These are phyloP conservation scores for Andricus quercusramuli DNA, from an alignment of 2,888 invertebrate genomes.

Conservation along the genomic window DNA sequence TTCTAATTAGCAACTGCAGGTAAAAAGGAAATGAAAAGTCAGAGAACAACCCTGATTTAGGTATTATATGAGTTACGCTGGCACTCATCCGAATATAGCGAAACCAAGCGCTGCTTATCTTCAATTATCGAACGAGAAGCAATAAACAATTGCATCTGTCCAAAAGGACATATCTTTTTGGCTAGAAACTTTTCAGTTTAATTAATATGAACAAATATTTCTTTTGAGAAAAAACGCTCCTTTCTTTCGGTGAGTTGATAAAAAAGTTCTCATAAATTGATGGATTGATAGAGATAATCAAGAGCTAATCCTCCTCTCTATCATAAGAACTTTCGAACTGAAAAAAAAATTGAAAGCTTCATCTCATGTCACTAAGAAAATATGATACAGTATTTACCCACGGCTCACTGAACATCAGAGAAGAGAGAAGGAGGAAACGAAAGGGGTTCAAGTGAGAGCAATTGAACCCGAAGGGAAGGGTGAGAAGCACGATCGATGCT, in stretches of 20 bases:
- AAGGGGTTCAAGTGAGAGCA: neutral
- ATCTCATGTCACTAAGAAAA: neutral
- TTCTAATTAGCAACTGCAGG: too few relatives aligned
- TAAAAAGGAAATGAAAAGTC: too few relatives aligned
- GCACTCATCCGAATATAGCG: too few relatives aligned
- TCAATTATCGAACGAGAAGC: too few relatives aligned
- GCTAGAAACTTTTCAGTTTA: neutral
- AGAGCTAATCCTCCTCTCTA: neutral
- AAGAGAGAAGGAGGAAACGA: neutral
- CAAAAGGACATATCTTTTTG: too few relatives aligned
- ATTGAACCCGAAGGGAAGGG: conserved; percentile 40
- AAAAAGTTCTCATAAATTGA: neutral
- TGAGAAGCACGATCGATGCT: conserved; percentile 54
- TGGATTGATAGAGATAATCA: neutral
- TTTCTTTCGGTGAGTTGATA: neutral
- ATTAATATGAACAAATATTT: neutral
- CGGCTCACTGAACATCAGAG: neutral
- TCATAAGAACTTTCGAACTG: neutral
- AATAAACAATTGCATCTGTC: too few relatives aligned
- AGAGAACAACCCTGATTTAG: too few relatives aligned
- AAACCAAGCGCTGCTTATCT: too few relatives aligned
- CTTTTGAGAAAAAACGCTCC: neutral
- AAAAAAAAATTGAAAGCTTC: neutral
- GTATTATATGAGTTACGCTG: too few relatives aligned
- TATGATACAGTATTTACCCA: neutral